Conservation (phyloP, 1,140 invertebrate species). For the Calycopis cecrops region DNA sequence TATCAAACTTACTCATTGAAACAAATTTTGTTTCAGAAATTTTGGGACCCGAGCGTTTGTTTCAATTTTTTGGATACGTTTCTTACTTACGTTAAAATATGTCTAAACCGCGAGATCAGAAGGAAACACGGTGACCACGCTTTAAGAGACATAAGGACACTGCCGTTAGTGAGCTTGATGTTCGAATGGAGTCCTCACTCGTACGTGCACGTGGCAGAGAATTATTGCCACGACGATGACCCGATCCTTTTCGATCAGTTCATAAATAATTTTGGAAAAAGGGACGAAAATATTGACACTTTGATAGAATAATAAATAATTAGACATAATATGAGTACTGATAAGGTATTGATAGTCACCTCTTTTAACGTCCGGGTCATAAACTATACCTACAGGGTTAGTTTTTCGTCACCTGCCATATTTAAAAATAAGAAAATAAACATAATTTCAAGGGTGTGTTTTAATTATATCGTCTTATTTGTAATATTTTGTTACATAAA, state of each 20-base stretch:
- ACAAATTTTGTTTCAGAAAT: slow-evolving; percentile 49
- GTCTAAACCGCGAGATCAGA: slow-evolving; percentile 44
- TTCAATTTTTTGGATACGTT: slow-evolving; percentile 61
- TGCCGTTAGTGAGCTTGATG: slow-evolving; percentile 45
- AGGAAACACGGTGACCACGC: slow-evolving; percentile 39
- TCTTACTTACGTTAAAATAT: slow-evolving; percentile 53
- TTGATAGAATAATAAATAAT: no score
- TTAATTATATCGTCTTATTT: no score
- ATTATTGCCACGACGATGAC: slow-evolving; percentile 51
- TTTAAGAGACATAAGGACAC: slow-evolving; percentile 34
- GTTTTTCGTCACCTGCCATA: no score
- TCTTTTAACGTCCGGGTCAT: no score
- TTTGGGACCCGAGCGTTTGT: slow-evolving; percentile 57
- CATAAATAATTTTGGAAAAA: slow-evolving; percentile 37
- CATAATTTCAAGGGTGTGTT: no score
- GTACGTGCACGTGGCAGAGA: background rate
- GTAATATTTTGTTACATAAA: no score
- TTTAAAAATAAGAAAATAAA: no score
- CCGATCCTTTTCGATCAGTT: slow-evolving; percentile 56
- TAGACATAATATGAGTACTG: no score
- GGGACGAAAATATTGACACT: no score
- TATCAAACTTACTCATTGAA: no score
- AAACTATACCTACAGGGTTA: no score
- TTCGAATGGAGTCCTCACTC: slow-evolving; percentile 46
- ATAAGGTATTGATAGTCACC: no score